Conservation (phyloP, 2,113 vertebrate species). For the Nyctibius bracteatus region DNA sequence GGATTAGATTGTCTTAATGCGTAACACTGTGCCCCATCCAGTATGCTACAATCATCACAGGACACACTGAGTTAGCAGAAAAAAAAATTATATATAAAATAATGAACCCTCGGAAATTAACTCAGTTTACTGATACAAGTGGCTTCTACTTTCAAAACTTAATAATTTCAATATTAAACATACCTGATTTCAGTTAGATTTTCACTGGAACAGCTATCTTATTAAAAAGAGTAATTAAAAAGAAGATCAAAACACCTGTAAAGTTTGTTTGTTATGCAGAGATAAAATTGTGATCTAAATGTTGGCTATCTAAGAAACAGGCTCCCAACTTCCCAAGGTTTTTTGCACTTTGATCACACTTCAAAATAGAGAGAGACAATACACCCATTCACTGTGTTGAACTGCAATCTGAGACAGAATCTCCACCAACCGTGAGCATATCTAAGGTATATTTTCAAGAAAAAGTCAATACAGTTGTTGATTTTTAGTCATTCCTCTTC, state of each 20-base stretch:
- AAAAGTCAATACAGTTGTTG: not conserved
- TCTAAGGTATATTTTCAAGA: not conserved
- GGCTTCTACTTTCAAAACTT: not conserved
- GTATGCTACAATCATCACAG: not conserved
- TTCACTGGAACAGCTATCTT: not conserved
- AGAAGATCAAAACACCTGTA: not conserved
- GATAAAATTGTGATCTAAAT: not conserved
- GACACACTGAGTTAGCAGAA: not conserved
- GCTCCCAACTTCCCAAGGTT: not conserved
- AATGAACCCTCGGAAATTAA: not conserved
- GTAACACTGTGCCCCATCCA: not conserved
- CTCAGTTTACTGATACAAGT: not conserved
- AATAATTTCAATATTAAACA: not conserved
- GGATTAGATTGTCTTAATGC: not conserved
- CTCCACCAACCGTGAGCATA: fast-evolving
- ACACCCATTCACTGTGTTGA: not conserved
- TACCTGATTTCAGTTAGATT: not conserved
- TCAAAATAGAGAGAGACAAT: not conserved
- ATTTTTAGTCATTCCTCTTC: not conserved
- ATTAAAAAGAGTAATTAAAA: not conserved
- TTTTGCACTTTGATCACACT: not conserved
- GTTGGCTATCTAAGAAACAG: not conserved
- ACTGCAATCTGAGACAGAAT: not conserved
- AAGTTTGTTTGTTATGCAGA: not conserved
- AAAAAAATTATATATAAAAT: not conserved